Base-by-base conservation (phyloP, 2,888 invertebrate species). In the Euproctis similis region DNA sequence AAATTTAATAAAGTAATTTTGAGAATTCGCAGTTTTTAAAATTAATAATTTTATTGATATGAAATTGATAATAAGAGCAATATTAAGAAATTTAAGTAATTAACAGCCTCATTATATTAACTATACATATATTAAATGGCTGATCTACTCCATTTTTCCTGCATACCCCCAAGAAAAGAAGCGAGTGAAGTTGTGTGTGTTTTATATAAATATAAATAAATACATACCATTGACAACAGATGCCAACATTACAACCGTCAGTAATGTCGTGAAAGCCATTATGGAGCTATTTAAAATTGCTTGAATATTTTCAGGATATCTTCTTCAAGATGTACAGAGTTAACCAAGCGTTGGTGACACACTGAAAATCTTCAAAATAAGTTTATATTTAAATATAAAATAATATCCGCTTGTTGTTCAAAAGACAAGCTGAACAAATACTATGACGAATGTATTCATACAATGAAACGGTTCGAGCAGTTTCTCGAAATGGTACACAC, bases 401-500 rank as follows among this genome's bases (percentile, higher is more conserved):
- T n/a, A n/a, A n/a, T 72, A 71, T 60, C 50, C 56, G 58, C 30
- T 43, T 68, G 59, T 69, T 70, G 54, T 66, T 63, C 51, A 33
- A 34, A 34, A 31, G 38, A 30, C 58, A 61, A 70, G 61, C 72
- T 81, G 80, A 61, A 38, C 43, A 76, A 76, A 80, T 47, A 75
- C 31, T 60, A 58, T 53, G 54, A 55, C 73, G 48, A 73, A 70
- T 67, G 37, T 28, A 46, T 46, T 49, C 31, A 37, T 21, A 25
- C 23, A 17, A 33, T 40, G 32, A 24, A 28, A 44, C 26, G 36
- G 34, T 33, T 28, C 12, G 24, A 11, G 20, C 20, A 22, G n/a
- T n/a, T n/a, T 27, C 48, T 53, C 51, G 42, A 53, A 44, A 53
- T 44, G 28, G 13, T 7, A 23, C 39, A 19, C 20, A 33, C 24